phyloP scores from a whole-genome alignment of 2,113 vertebrate genomes.

The Cygnus atratus region DNA sequence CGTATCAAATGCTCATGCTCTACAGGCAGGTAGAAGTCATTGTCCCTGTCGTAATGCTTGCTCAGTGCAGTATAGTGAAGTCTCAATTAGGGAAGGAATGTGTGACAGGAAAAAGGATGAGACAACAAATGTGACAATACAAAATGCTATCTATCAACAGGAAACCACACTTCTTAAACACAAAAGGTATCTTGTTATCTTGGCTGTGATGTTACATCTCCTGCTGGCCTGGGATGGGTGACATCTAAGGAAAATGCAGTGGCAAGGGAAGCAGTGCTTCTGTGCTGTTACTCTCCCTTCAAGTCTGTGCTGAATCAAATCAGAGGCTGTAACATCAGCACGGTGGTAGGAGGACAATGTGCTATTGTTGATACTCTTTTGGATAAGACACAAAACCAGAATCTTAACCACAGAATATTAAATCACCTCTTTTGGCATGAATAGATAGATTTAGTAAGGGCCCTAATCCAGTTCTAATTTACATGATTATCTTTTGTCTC shows the following conservation, averaged over 20 bases:
- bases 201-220: not conserved
- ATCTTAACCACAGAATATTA: constrained; percentile 52
- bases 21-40: not conserved
- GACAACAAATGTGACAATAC: not conserved
- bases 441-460: constrained; percentile 53
- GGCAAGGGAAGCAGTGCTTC: not conserved
- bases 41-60: not conserved
- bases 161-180: constrained; percentile 18
- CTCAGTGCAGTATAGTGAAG: not conserved
- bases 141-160: constrained; percentile 15
- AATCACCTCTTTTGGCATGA: constrained; percentile 56
- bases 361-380: constrained; percentile 43
- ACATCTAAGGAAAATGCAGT: constrained; percentile 15
- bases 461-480: constrained; percentile 58
- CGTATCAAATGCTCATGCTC: not conserved
- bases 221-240: not conserved
- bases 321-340: constrained; percentile 3
- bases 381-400: constrained; percentile 37
- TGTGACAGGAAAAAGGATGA: not conserved
- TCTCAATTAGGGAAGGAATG: not conserved
- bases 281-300: not conserved
- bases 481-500: constrained; percentile 47
- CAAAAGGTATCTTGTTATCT: constrained; percentile 29
- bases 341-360: constrained; percentile 28
- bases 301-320: not conserved